A percentile compares a stretch with the other conserved stretches of the same genome.
These are phyloP conservation scores for Mastomys coucha DNA, from an alignment of 2,113 vertebrate species.

Conservation along the genomic window DNA sequence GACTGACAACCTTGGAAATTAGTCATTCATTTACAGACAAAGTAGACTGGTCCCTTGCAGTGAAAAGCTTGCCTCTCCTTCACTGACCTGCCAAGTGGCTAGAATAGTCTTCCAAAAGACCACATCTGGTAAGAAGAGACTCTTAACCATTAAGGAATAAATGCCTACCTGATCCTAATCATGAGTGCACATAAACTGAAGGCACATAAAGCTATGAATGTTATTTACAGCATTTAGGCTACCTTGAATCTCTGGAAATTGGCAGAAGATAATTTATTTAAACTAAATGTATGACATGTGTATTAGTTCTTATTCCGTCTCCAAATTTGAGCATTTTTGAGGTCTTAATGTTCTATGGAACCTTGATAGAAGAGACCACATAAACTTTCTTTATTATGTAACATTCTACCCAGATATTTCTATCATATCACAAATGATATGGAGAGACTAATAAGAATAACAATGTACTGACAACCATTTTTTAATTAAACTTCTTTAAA, in stretches of 20 bases:
- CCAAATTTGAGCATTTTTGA: not conserved
- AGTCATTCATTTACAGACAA: conserved; percentile 74
- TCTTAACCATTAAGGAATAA: conserved; percentile 37
- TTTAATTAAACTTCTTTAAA: not conserved
- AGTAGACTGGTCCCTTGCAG: conserved; percentile 51
- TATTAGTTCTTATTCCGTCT: not conserved
- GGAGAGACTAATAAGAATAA: not conserved
- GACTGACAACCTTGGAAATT: conserved; percentile 80
- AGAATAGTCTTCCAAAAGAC: conserved; percentile 65
- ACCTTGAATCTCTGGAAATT: not conserved
- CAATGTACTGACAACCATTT: not conserved
- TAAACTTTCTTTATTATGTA: not conserved
- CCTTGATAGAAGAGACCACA: not conserved
- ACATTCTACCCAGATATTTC: not conserved
- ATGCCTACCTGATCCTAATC: not conserved
- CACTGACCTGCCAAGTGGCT: conserved; percentile 67
- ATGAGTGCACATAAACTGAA: not conserved
- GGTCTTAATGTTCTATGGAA: not conserved
- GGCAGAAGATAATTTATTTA: not conserved
- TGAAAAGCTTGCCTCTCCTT: conserved; percentile 44
- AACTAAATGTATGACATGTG: not conserved
- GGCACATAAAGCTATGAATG: not conserved
- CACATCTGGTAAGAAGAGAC: conserved; percentile 76
- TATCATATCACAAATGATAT: not conserved
- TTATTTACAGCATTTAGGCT: not conserved